Base-by-base conservation (phyloP, 2,113 vertebrate genomes). In the Argyrosomus japonicus region DNA sequence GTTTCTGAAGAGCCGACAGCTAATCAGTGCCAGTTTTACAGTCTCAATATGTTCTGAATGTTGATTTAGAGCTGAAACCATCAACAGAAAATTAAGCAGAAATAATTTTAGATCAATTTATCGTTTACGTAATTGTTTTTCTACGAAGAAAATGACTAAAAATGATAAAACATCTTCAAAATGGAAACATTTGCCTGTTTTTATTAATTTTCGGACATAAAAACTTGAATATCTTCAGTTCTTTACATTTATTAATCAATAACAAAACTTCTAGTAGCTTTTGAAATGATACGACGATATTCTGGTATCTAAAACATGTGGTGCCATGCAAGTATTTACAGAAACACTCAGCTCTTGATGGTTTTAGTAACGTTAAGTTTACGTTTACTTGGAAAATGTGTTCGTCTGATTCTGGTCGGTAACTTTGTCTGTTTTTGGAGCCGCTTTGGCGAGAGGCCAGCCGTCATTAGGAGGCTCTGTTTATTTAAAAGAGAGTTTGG, bases 391-490 rank as follows among this genome's bases (percentile, higher is more conserved):
- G 50, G 50, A 25, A 48, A 63, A 40, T 29, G 2, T 50, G 62
- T 45, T 57, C 61, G 10, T n/a, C 19, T 21, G 65, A 27, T 21
- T 64, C 53, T 5, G 27, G 19, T n/a, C 8, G 67, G 64, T 69
- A 3, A 36, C 79, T 40, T 14, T 9, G 63, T 69, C 67, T 83
- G 61, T 77, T 77, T 83, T 83, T 54, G 69, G n/a, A 79, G 64
- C 14, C 27, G 13, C 15, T 27, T 57, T 73, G 81, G 54, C 61
- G 1, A 36, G 18, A 1, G 19, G 29, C 69, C 75, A 64, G 7
- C 58, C 25, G 60, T 84, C 68, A 77, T 81, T 81, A 80, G 54
- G 68, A 77, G 72, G 67, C 15, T 75, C 64, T 40, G 58, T 78
- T 62, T 82, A 10, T 82, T 74, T 51, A 58, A 47, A 78, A 74